Evolutionary conservation across 2,888 invertebrate species (phyloP).

Genomic region (Diploptera punctata): DNA sequence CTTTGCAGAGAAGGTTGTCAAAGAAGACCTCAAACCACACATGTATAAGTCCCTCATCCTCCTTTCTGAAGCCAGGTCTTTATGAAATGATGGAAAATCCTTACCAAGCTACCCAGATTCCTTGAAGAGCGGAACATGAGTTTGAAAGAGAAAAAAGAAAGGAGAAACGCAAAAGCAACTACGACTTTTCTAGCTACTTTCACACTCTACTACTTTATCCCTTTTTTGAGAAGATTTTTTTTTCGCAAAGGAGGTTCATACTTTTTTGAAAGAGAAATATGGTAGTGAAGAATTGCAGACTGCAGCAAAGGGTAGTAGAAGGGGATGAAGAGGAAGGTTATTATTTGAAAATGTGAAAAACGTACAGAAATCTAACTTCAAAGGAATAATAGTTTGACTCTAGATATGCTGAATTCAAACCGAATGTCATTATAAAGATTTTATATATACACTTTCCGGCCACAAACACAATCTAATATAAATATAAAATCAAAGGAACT

Average conservation of each 20-base stretch:
- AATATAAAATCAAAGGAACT: neutral
- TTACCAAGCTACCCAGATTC: neutral
- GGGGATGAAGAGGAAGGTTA: neutral
- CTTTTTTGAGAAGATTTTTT: neutral
- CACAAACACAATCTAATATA: neutral
- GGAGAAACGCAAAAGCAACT: constrained; percentile 2
- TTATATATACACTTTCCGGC: no score
- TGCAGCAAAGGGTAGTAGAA: neutral
- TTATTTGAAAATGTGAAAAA: neutral
- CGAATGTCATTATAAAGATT: neutral
- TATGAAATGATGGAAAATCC: constrained; percentile 6
- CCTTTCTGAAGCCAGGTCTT: neutral
- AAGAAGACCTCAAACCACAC: constrained; percentile 12
- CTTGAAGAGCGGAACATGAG: constrained; percentile 10
- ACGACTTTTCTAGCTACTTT: constrained; percentile 4
- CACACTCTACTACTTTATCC: neutral
- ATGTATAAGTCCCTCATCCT: neutral
- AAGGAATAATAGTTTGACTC: neutral
- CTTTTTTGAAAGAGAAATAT: neutral
- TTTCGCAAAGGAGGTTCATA: neutral
- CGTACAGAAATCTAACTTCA: neutral
- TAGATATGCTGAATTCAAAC: neutral
- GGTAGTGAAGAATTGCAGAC: neutral
- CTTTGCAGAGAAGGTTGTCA: neutral
- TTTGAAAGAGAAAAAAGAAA: neutral